Evolutionary conservation across 1,140 invertebrate genomes (phyloP), one percentile per base, ranked within the genome.

Genomic region (Archivesica marissinica): DNA sequence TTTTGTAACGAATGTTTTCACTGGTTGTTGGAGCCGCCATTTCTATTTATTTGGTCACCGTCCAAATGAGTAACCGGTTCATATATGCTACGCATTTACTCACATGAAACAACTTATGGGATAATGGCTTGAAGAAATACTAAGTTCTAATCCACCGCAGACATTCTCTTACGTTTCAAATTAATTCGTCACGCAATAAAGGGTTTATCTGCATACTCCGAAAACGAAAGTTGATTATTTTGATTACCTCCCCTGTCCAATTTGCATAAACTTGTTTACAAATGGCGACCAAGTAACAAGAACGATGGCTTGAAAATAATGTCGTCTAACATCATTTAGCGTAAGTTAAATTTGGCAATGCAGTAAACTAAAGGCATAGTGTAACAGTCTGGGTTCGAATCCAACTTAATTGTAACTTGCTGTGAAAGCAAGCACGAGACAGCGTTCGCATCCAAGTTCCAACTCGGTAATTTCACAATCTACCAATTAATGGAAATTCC

Each of bases 241-340:
- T 30, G 59, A 52, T 76, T 33, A 52, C 52, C 28, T 59, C 74
- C 76, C 75, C 30, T 79, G 1, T 6, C 20, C 50, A 61, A 79
- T 79, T 82, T 82, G 64, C 66, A 82, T 70, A 70, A 70, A 74
- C 59, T 84, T 75, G 79, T 81, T 81, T 86, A 56, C 70, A 82
- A 83, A 76, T 86, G 75, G 78, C 56, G 74, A 77, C 68, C 44
- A 56, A 64, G 66, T 59, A 64, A 86, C 38, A 54, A 52, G 30
- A 64, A 50, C 9, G 39, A 13, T 7, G 50, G 17, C 7, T 47
- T 47, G 41, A 17, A 9, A 17, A 47, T 47, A 47, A 7, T 9
- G 7, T 47, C 17, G 41, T 47, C 7, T 47, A 47, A 47, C n/a
- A n/a, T n/a, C n/a, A n/a, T n/a, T n/a, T n/a, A n/a, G n/a, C n/a